Conservation (phyloP, 92 coral and sea anemone genomes). For the Phenganax stokvisi region DNA sequence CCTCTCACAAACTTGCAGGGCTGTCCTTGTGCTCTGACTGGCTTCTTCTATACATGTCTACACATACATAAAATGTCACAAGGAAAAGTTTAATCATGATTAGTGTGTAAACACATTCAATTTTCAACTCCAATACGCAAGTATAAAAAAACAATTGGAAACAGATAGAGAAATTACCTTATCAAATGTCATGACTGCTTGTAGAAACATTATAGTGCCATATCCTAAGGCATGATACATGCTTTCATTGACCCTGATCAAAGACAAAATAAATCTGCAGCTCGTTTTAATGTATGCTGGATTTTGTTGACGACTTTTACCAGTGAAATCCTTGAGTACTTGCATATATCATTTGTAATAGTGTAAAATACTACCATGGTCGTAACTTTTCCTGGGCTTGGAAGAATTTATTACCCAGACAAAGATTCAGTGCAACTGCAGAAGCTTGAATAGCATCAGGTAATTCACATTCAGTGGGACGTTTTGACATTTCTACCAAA, state of each 20-base stretch:
- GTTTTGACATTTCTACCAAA: background rate
- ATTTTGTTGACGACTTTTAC: background rate
- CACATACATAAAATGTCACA: background rate
- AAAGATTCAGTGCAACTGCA: conserved; percentile 88
- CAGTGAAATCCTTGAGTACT: background rate
- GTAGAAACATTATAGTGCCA: conserved; percentile 88
- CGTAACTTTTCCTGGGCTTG: conserved; percentile 87
- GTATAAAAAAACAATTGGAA: background rate
- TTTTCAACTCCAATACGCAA: background rate
- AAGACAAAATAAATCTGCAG: background rate
- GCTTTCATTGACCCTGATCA: conserved; percentile 79
- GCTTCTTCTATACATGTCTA: conserved; percentile 89
- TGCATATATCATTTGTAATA: background rate
- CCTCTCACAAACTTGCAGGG: conserved; percentile 95
- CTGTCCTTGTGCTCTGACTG: conserved; percentile 74
- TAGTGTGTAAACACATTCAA: background rate
- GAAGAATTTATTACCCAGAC: conserved; percentile 81
- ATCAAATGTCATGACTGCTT: conserved; percentile 96
- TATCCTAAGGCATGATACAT: conserved; percentile 99
- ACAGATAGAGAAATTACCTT: conserved; percentile 48
- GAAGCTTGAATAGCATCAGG: conserved; percentile 94
- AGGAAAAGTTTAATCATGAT: background rate
- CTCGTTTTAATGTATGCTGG: background rate
- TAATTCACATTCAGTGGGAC: conserved; percentile 51
- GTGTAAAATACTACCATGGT: conserved; percentile 60